phyloP scores from a whole-genome alignment of 2,113 vertebrate species.

The Ginglymostoma cirratum region DNA sequence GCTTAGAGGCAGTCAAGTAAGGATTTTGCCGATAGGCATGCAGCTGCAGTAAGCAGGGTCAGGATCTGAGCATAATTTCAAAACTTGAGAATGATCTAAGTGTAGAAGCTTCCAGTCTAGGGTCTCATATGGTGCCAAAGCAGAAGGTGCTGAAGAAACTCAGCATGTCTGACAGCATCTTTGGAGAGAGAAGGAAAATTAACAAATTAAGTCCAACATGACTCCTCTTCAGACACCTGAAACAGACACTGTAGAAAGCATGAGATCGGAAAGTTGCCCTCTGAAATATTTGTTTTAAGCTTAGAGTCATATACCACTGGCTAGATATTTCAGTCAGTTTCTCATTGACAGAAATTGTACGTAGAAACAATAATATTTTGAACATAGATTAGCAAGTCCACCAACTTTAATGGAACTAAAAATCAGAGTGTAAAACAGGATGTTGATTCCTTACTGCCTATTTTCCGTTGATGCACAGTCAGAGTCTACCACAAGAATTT shows the following conservation, averaged over 20 bases:
- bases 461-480: not conserved
- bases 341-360: not conserved
- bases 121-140: not conserved
- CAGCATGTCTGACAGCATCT: too few species aligned
- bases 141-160: too few species aligned
- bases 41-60: too few species aligned
- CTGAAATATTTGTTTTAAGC: not conserved
- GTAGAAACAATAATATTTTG: too few species aligned
- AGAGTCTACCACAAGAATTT: not conserved
- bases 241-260: not conserved
- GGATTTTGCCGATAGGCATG: too few species aligned
- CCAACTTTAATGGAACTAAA: not conserved
- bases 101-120: not conserved
- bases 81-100: not conserved
- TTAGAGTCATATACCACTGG: not conserved
- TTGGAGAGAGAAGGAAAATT: too few species aligned
- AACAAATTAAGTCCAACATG: too few species aligned
- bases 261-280: not conserved
- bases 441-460: not conserved
- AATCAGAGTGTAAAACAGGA: not conserved
- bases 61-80: too few species aligned
- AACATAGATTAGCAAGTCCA: not conserved
- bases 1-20: too few species aligned
- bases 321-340: not conserved
- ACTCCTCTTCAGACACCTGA: too few species aligned